Evolutionary conservation across 2,797 vertebrate species (phyloP).

Genomic region (Nannoperca australis): DNA sequence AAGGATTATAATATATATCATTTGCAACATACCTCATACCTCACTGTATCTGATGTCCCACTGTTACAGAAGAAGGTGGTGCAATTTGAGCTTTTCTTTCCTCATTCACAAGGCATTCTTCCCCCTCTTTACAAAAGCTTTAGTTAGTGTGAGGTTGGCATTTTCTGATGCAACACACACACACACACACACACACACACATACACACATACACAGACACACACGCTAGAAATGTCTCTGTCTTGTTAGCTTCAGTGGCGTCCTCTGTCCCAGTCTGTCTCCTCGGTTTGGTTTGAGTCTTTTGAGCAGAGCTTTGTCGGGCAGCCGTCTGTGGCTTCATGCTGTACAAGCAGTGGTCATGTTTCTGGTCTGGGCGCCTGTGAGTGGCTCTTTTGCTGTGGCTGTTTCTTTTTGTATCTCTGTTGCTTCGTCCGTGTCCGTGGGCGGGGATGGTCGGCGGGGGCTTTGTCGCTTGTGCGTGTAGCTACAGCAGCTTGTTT

Average conservation of each 20-base stretch:
- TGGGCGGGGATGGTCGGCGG: conserved; percentile 26
- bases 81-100: not conserved
- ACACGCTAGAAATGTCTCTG: conserved; percentile 26
- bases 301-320: conserved; percentile 14
- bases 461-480: conserved; percentile 32
- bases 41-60: not conserved
- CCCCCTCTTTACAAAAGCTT: not conserved
- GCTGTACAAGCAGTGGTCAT: conserved; percentile 35
- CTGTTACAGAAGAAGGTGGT: not conserved
- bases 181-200: conserved; percentile 1
- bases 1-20: conserved; percentile 25
- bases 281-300: conserved; percentile 45
- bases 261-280: conserved; percentile 63
- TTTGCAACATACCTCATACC: not conserved
- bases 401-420: conserved; percentile 53
- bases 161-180: not conserved
- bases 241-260: conserved; percentile 36
- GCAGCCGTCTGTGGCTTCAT: conserved; percentile 53
- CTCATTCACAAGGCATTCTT: not conserved
- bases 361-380: conserved; percentile 40
- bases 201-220: no score
- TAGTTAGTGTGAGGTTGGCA: not conserved
- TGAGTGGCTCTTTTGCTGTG: conserved; percentile 32
- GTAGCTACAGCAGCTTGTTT: conserved; percentile 5
- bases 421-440: conserved; percentile 53